These are phyloP conservation scores for Parasteatoda lunata DNA, from an alignment of 2,888 invertebrate species.

Conservation along the genomic window DNA sequence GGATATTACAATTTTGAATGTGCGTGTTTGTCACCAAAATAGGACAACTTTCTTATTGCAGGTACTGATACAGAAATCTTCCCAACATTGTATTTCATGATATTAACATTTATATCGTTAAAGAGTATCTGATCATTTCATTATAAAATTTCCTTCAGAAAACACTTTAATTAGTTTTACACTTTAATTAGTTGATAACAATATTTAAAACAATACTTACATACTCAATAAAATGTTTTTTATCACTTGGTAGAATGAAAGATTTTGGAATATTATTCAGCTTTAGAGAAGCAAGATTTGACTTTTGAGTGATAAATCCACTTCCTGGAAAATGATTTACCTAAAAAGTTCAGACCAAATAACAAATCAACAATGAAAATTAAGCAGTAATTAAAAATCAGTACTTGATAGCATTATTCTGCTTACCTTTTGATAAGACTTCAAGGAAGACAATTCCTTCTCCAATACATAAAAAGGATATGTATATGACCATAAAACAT, in stretches of 20 bases:
- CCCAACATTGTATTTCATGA: not conserved
- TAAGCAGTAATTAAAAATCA: not conserved
- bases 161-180: constrained; percentile 16
- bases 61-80: not conserved
- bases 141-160: not conserved
- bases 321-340: constrained; percentile 96
- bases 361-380: not conserved
- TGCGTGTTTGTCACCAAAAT: not conserved
- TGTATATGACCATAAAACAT: constrained; percentile 94
- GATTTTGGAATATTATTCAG: constrained; percentile 88
- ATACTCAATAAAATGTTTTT: constrained; percentile 82
- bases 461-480: constrained; percentile 84
- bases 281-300: constrained; percentile 86
- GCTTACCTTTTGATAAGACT: constrained; percentile 81
- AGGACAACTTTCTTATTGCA: not conserved
- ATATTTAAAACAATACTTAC: constrained; percentile 73
- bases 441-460: constrained; percentile 78
- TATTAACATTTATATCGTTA: not conserved
- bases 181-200: not conserved
- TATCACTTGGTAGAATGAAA: constrained; percentile 88
- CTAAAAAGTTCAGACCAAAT: constrained; percentile 17
- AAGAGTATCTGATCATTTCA: not conserved
- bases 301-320: constrained; percentile 94
- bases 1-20: not conserved
- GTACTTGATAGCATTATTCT: not conserved